These are phyloP conservation scores for Lordiphosa mommai DNA, from an alignment of 1,140 invertebrate genomes.

Conservation along the genomic window DNA sequence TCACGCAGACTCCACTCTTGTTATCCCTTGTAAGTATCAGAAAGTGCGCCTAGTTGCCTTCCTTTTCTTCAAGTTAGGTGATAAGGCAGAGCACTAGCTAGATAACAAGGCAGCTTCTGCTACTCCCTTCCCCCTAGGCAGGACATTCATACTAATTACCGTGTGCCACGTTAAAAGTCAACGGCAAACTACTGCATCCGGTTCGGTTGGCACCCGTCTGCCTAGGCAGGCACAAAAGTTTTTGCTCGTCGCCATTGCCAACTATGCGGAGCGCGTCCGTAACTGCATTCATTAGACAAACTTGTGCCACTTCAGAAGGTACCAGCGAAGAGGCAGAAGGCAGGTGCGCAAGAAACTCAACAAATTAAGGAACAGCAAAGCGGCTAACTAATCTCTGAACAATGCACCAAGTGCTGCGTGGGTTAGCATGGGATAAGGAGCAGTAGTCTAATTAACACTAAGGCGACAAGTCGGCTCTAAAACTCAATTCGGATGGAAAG, in stretches of 20 bases:
- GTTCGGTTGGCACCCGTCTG: no score
- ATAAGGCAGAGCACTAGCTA: no score
- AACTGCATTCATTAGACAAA: slow-evolving; percentile 5
- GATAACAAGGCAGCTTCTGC: no score
- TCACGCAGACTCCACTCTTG: no score
- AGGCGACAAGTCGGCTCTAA: no score
- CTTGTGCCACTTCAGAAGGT: background rate
- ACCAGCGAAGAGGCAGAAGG: background rate
- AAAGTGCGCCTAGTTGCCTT: no score
- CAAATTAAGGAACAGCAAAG: slow-evolving; percentile 1
- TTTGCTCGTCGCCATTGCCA: background rate
- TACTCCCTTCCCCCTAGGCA: no score
- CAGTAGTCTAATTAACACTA: no score
- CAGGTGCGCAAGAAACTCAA: background rate
- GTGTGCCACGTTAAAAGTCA: slow-evolving; percentile 12
- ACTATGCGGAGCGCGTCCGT: background rate
- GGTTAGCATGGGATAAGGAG: background rate
- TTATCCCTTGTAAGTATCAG: no score
- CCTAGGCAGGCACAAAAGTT: background rate
- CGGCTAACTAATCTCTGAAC: background rate
- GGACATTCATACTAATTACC: slow-evolving; percentile 52
- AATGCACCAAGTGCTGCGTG: no score
- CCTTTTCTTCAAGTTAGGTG: no score
- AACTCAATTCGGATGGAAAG: no score
- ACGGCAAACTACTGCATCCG: background rate